Evolutionary conservation across 2,797 vertebrate genomes (phyloP), one percentile per base, ranked within the genome.

Genomic region (Pagetopsis macropterus): DNA sequence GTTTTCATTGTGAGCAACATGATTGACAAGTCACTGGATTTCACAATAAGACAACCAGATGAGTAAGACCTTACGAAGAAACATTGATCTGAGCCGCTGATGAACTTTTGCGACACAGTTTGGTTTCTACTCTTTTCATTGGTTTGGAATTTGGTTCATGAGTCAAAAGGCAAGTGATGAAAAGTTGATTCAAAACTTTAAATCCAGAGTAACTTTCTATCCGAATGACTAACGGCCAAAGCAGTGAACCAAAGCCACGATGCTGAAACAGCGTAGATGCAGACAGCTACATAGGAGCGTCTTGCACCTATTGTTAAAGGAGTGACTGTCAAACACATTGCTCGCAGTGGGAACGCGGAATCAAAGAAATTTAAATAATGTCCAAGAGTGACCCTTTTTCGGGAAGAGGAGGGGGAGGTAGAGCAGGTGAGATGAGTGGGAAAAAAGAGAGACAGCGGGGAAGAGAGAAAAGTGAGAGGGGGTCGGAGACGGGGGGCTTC

Each of bases 381-480:
- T 78, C 65, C 46, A 64, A 70, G 66, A 27, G 71, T 76, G 81
- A 86, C 82, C 76, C 68, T 72, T 66, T 37, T 33, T 76, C 46
- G 33, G 17, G 59, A 48, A 51, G 54, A 67, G 10, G 52, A 52
- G 60, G 70, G 75, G 76, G 92, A 90, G 91, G 89, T 84, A 84
- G 91, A 84, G 86, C 81, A 83, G 79, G 79, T 78, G 78, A 74
- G 78, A 71, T 69, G 71, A 85, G 75, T 87, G 84, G 82, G 46
- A 23, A 49, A 51, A 66, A 57, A 79, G 77, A 78, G 79, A 65
- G 84, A 87, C 80, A 87, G 90, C 45, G 41, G 85, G 84, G 68
- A 87, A 88, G 88, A 84, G 87, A 84, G 84, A 87, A 63, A 62
- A 62, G 82, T 83, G 85, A 86, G 89, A 82, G 85, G 84, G 79